These are phyloP conservation scores for Pseudochirops corinnae DNA, from an alignment of 2,797 vertebrate species.

Conservation along the genomic window DNA sequence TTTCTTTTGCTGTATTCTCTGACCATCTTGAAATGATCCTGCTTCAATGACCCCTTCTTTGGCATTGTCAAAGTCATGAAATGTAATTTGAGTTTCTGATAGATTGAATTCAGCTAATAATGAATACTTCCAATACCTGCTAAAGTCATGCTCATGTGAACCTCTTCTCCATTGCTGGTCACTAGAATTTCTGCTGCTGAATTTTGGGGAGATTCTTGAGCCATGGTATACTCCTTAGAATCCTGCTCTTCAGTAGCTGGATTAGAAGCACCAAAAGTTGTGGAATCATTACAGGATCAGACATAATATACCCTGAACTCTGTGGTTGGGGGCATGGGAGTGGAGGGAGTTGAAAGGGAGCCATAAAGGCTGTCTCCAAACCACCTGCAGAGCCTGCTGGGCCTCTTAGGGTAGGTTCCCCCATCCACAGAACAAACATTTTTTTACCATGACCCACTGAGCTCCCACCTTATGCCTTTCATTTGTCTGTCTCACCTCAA, in stretches of 20 bases:
- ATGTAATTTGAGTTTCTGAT: conserved; percentile 90
- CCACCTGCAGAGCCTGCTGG: too few species aligned
- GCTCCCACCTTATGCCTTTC: background rate
- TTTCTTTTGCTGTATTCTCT: conserved; percentile 76
- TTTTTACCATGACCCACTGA: background rate
- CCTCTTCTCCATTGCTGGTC: conserved; percentile 94
- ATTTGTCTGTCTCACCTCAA: background rate
- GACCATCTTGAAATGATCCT: conserved; percentile 86
- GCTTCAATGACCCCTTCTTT: conserved; percentile 91
- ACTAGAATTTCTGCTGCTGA: conserved; percentile 96
- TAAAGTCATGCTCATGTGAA: conserved; percentile 88
- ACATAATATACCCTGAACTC: conserved; percentile 83
- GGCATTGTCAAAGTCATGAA: conserved; percentile 89
- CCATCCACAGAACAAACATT: background rate
- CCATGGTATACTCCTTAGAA: conserved; percentile 89
- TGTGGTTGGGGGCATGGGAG: too few species aligned
- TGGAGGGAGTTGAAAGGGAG: background rate
- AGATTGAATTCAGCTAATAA: conserved; percentile 88
- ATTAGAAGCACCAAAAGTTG: conserved; percentile 80
- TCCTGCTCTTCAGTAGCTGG: conserved; percentile 84
- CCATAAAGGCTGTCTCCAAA: too few species aligned
- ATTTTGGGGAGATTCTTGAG: conserved; percentile 92
- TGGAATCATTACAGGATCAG: conserved; percentile 81
- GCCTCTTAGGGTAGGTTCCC: too few species aligned
- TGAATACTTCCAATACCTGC: conserved; percentile 89